Conservation (phyloP, 2,888 invertebrate species). For the Carabus problematicus region DNA sequence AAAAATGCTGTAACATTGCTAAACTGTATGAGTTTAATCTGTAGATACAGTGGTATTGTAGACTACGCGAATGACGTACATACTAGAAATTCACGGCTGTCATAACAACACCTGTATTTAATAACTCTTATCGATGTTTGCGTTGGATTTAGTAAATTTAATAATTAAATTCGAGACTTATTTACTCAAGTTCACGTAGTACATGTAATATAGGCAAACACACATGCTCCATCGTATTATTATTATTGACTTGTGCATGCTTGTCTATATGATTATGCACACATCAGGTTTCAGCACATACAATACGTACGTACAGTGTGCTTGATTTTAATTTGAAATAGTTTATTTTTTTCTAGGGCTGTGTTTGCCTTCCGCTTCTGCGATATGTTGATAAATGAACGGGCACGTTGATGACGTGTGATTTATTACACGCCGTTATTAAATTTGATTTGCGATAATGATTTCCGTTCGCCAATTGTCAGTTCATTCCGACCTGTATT, state of each 20-base stretch:
- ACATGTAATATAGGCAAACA: too few relatives aligned
- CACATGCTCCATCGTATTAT: too few relatives aligned
- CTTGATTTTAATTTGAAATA: constrained; percentile 19
- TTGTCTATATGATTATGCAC: background rate
- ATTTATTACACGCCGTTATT: constrained; percentile 34
- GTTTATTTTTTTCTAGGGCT: constrained; percentile 19
- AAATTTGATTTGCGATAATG: constrained; percentile 39
- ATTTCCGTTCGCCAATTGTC: constrained; percentile 27
- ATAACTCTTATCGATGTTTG: constrained; percentile 29
- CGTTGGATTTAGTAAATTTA: constrained; percentile 24
- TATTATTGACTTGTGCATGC: too few relatives aligned
- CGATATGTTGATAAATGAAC: constrained; percentile 26
- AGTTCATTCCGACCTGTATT: constrained; percentile 20
- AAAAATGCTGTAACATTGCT: too few relatives aligned
- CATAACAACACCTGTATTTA: constrained; percentile 32
- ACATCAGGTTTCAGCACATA: too few relatives aligned
- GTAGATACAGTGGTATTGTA: too few relatives aligned
- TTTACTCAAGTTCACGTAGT: constrained; percentile 21
- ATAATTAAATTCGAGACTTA: constrained; percentile 32
- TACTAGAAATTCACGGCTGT: constrained; percentile 13
- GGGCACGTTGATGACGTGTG: constrained; percentile 3
- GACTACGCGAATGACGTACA: too few relatives aligned
- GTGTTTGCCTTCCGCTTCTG: constrained; percentile 32
- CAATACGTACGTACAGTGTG: constrained; percentile 8
- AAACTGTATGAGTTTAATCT: too few relatives aligned